Conservation (phyloP, 2,888 invertebrate species). For the Steromphala cineraria region DNA sequence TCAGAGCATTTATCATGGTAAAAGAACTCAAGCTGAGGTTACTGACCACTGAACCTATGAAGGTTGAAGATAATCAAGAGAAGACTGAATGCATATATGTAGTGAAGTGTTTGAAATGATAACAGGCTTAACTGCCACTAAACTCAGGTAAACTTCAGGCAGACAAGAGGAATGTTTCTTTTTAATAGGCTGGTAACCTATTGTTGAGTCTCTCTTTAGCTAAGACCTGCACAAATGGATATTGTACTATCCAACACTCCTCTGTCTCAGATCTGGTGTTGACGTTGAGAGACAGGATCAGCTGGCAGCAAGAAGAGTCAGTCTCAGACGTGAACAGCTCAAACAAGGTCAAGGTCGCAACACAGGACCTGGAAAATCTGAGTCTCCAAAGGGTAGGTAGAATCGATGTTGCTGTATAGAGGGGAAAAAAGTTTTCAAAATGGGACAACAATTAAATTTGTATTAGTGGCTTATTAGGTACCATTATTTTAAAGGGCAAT, state of each 20-base stretch:
- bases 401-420: neutral
- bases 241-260: neutral
- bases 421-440: neutral
- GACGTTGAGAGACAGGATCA: slow-evolving; percentile 56
- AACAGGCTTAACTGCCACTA: too few relatives aligned
- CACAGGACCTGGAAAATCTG: neutral
- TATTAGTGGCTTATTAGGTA: too few relatives aligned
- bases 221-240: neutral
- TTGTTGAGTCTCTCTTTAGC: neutral
- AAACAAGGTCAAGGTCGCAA: slow-evolving; percentile 37
- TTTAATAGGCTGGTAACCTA: too few relatives aligned
- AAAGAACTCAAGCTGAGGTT: too few relatives aligned
- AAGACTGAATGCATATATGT: too few relatives aligned
- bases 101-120: too few relatives aligned
- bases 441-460: neutral
- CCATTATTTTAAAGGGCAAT: too few relatives aligned
- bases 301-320: slow-evolving; percentile 56
- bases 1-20: too few relatives aligned
- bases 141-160: too few relatives aligned
- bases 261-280: slow-evolving; percentile 39
- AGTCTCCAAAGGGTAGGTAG: neutral
- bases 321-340: slow-evolving; percentile 43
- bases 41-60: too few relatives aligned
- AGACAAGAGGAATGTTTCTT: too few relatives aligned
- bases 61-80: too few relatives aligned